phyloP scores from a whole-genome alignment of 1,140 invertebrate genomes.

The Drosophila watanabei region DNA sequence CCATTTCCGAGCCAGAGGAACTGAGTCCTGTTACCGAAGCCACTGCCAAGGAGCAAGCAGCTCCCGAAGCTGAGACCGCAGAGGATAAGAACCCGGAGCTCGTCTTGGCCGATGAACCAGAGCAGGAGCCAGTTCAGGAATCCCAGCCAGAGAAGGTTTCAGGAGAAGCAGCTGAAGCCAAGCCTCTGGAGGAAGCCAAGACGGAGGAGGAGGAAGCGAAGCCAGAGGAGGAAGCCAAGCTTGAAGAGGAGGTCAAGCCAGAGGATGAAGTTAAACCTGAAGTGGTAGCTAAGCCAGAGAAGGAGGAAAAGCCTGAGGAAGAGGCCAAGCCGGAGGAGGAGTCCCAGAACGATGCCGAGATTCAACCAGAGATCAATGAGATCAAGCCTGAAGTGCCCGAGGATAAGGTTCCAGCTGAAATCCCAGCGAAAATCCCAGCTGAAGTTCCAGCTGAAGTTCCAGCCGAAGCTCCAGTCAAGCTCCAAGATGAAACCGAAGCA shows the following conservation, averaged over 20 bases:
- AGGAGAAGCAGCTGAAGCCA: not conserved
- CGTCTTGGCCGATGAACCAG: constrained; percentile 22
- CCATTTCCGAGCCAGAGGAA: not conserved
- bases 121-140: constrained; percentile 7
- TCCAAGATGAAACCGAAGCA: constrained; percentile 7
- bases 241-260: not conserved
- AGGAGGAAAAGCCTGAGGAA: not conserved
- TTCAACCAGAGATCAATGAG: constrained; percentile 6
- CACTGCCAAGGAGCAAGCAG: constrained; percentile 5
- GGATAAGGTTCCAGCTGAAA: not conserved
- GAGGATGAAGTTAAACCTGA: constrained; percentile 11
- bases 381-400: constrained; percentile 8
- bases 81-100: constrained; percentile 19
- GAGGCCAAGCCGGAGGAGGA: constrained; percentile 17
- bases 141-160: not conserved
- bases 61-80: constrained; percentile 1
- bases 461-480: not conserved
- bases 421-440: not conserved
- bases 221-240: constrained; percentile 25
- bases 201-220: constrained; percentile 10
- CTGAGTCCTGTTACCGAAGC: constrained; percentile 8
- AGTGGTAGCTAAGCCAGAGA: not conserved
- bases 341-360: constrained; percentile 18
- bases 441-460: not conserved
- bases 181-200: constrained; percentile 4